Evolutionary conservation across 2,888 invertebrate genomes (phyloP).

Genomic region (Leucophenga montana): DNA sequence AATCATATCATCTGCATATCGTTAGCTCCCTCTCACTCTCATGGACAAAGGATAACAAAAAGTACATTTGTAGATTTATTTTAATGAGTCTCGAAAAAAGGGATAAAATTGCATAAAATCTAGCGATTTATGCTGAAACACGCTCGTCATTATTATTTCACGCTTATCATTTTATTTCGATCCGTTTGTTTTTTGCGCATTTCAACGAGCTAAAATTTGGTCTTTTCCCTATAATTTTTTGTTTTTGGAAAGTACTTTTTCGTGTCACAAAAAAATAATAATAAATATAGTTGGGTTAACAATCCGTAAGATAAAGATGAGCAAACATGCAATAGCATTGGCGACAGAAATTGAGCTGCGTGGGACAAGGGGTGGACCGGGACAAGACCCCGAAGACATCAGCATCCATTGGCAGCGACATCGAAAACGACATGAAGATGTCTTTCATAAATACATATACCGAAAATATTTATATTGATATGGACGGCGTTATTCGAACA

Average conservation of each 20-base stretch:
- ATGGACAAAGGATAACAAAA: not conserved
- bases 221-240: constrained; percentile 19
- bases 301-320: constrained; percentile 25
- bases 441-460: constrained; percentile 21
- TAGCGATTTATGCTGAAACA: constrained; percentile 62
- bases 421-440: constrained; percentile 4
- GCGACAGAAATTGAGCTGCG: constrained; percentile 3
- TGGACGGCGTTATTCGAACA: constrained; percentile 20
- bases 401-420: not conserved
- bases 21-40: too few relatives aligned
- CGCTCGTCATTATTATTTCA: constrained; percentile 65
- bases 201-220: not conserved
- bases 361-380: not conserved
- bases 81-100: constrained; percentile 9
- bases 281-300: constrained; percentile 55
- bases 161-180: constrained; percentile 66
- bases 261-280: constrained; percentile 58
- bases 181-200: constrained; percentile 42
- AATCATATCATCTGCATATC: too few relatives aligned
- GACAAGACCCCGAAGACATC: not conserved
- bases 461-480: constrained; percentile 45
- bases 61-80: constrained; percentile 15
- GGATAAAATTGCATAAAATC: constrained; percentile 28
- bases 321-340: constrained; percentile 24
- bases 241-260: constrained; percentile 54